Evolutionary conservation across 2,888 invertebrate species (phyloP).

Genomic region (Oxytorus armatus): DNA sequence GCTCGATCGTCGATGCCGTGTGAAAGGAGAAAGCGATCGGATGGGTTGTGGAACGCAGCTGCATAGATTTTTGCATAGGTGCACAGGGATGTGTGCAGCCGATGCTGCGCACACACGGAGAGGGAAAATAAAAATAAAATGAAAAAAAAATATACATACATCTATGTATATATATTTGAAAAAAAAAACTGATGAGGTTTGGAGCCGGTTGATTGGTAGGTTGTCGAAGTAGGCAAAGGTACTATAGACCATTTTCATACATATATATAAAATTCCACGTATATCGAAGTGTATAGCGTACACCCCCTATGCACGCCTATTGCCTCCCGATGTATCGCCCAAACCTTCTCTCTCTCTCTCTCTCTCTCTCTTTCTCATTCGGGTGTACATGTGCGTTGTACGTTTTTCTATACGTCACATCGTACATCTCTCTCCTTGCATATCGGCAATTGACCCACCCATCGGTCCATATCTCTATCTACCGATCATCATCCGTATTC

Average conservation of each 20-base stretch:
- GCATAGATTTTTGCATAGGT: constrained; percentile 55
- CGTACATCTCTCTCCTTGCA: constrained; percentile 3
- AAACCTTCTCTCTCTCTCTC: constrained; percentile 1
- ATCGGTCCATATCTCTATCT: constrained; percentile 56
- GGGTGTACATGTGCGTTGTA: constrained; percentile 52
- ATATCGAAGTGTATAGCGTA: constrained; percentile 9
- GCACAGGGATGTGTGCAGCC: constrained; percentile 65
- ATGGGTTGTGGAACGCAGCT: constrained; percentile 53
- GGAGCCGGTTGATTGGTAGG: constrained; percentile 84
- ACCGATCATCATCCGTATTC: constrained; percentile 53
- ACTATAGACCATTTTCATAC: constrained; percentile 39
- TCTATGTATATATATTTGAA: constrained; percentile 78
- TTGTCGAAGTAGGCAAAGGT: constrained; percentile 68
- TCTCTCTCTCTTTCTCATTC: constrained; percentile 45
- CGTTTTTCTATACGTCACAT: constrained; percentile 51
- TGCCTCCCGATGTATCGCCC: constrained; percentile 40
- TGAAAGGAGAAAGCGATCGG: constrained; percentile 47
- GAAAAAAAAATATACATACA: constrained; percentile 80
- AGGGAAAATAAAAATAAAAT: constrained; percentile 79
- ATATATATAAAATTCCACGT: constrained; percentile 21
- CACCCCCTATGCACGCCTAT: constrained; percentile 34
- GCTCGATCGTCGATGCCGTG: constrained; percentile 64
- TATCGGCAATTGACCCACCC: constrained; percentile 57
- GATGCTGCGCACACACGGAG: constrained; percentile 65
- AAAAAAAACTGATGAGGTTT: constrained; percentile 83